Conservation (phyloP, 2,113 vertebrate species). For the Geococcyx californianus region DNA sequence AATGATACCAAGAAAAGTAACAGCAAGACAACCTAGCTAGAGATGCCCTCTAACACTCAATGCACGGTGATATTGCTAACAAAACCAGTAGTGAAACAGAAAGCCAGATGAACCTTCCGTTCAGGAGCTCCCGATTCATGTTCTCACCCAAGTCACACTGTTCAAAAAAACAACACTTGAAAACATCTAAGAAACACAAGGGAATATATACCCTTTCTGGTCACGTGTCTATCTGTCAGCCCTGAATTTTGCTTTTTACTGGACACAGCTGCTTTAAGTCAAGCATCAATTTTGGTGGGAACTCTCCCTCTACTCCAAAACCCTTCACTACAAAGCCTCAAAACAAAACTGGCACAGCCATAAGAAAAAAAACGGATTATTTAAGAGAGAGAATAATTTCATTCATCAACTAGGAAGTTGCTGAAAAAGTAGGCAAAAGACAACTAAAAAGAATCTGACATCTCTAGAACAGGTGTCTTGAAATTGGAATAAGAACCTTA, state of each 20-base stretch:
- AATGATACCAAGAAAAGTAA: neutral
- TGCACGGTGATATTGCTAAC: neutral
- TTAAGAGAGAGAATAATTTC: neutral
- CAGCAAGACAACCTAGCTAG: neutral
- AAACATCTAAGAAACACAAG: neutral
- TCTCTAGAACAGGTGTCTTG: neutral
- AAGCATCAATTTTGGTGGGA: neutral
- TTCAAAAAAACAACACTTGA: neutral
- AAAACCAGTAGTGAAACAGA: neutral
- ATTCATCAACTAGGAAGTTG: neutral
- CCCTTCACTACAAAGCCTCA: neutral
- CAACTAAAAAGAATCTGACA: neutral
- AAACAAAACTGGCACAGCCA: neutral
- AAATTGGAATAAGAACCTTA: neutral
- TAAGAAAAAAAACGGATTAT: neutral
- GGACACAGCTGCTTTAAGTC: neutral
- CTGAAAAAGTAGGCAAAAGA: neutral
- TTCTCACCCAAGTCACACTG: neutral
- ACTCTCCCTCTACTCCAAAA: neutral
- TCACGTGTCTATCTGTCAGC: neutral
- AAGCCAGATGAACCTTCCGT: neutral
- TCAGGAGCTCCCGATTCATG: neutral
- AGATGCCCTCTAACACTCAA: neutral
- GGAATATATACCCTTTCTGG: neutral
- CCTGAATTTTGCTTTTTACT: neutral